Percentiles rank a stretch among this genome's conserved stretches.
Conservation (phyloP, 2,888 invertebrate genomes). For the Euphydryas editha region DNA sequence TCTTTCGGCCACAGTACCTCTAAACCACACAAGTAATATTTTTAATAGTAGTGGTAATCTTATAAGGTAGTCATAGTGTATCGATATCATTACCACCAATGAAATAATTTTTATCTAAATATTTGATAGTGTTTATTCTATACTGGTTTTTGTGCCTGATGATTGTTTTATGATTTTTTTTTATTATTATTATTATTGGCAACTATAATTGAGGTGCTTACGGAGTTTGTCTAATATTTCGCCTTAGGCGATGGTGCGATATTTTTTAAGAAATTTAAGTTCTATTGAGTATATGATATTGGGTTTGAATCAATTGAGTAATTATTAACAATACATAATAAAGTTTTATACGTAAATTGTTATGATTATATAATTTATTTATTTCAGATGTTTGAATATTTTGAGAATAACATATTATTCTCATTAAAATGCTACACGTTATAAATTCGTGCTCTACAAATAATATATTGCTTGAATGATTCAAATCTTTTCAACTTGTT, state of each 20-base stretch:
- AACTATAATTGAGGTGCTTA: slow-evolving; percentile 64
- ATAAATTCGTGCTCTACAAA: background rate
- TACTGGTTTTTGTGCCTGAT: slow-evolving; percentile 17
- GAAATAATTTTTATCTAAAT: slow-evolving; percentile 22
- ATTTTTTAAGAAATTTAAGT: slow-evolving; percentile 57
- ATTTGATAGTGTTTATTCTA: slow-evolving; percentile 20
- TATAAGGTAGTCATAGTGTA: slow-evolving; percentile 19
- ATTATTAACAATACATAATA: slow-evolving; percentile 7
- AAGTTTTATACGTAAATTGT: slow-evolving; percentile 22
- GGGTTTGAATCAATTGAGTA: slow-evolving; percentile 30
- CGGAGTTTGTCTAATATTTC: slow-evolving; percentile 53
- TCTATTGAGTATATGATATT: slow-evolving; percentile 44
- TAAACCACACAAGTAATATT: slow-evolving; percentile 14
- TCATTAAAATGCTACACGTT: background rate
- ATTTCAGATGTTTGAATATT: background rate
- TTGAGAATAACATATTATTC: background rate
- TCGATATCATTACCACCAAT: slow-evolving; percentile 14
- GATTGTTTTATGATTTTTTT: slow-evolving; percentile 23
- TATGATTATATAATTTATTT: slow-evolving; percentile 19
- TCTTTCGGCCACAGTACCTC: slow-evolving; percentile 26
- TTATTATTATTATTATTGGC: slow-evolving; percentile 27
- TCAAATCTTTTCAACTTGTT: slow-evolving; percentile 61
- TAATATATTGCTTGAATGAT: slow-evolving; percentile 26
- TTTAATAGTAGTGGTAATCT: slow-evolving; percentile 17
- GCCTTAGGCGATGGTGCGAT: slow-evolving; percentile 64